These are phyloP conservation scores for Syrista parreyssii DNA, from an alignment of 2,888 invertebrate species.

Conservation along the genomic window DNA sequence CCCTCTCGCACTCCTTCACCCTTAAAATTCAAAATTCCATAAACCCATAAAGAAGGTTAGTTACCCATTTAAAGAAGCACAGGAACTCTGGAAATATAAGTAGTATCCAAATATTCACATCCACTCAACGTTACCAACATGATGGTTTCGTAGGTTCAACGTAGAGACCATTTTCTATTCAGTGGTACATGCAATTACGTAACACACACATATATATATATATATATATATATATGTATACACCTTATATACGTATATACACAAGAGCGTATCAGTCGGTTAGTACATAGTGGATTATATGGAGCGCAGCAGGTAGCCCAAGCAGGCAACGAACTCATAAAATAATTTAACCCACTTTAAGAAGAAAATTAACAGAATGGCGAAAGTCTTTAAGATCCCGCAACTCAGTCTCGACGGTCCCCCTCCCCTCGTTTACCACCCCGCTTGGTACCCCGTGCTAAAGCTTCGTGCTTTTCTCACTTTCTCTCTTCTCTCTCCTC, in stretches of 20 bases:
- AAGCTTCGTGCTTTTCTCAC: slow-evolving; percentile 16
- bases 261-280: background rate
- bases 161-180: background rate
- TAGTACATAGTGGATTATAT: background rate
- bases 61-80: too few relatives aligned
- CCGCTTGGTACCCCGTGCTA: slow-evolving; percentile 24
- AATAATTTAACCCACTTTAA: slow-evolving; percentile 64
- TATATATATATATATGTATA: background rate
- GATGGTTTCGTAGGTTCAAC: background rate
- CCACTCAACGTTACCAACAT: background rate
- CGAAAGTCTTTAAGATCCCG: slow-evolving; percentile 64
- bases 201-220: background rate
- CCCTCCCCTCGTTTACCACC: slow-evolving; percentile 26
- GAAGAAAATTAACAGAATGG: slow-evolving; percentile 64
- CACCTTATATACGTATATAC: background rate
- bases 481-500: slow-evolving; percentile 33
- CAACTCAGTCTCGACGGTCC: slow-evolving; percentile 36
- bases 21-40: background rate
- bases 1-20: background rate
- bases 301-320: slow-evolving; percentile 9
- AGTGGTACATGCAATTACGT: background rate
- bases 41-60: too few relatives aligned
- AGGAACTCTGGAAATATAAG: background rate
- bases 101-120: background rate
- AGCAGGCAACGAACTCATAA: slow-evolving; percentile 51